Percentiles rank a stretch among this genome's conserved stretches.
phyloP scores from a whole-genome alignment of 2,113 vertebrate genomes.

The Hyaena hyaena region DNA sequence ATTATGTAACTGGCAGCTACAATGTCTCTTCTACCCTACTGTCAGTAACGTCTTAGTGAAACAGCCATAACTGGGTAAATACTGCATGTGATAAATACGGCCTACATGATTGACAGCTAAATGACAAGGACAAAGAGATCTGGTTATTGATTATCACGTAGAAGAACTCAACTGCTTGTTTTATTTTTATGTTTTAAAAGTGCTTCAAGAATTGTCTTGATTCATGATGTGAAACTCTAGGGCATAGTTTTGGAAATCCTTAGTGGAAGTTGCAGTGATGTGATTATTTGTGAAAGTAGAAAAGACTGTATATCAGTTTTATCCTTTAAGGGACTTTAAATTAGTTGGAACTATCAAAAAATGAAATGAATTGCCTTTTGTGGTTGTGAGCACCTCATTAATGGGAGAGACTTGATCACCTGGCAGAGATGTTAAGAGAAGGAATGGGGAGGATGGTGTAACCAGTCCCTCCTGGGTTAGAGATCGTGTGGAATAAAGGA shows the following conservation, averaged over 20 bases:
- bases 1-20: not conserved
- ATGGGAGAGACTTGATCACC: not conserved
- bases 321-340: not conserved
- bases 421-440: not conserved
- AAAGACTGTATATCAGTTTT: conserved; percentile 3
- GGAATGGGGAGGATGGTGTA: not conserved
- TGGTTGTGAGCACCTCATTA: not conserved
- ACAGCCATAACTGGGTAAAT: not conserved
- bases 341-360: not conserved
- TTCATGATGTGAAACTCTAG: not conserved
- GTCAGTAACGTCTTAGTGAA: not conserved
- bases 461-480: not conserved
- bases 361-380: not conserved
- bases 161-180: not conserved
- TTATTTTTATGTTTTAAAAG: conserved; percentile 26
- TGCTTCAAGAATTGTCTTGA: not conserved
- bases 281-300: not conserved
- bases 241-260: conserved; percentile 19
- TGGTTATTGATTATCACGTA: not conserved
- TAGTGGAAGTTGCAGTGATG: not conserved
- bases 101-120: not conserved
- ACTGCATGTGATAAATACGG: not conserved
- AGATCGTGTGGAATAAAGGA: not conserved
- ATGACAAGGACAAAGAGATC: not conserved
- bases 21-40: not conserved